These are phyloP conservation scores for Pardalotus punctatus DNA, from an alignment of 2,113 vertebrate species.

Conservation along the genomic window DNA sequence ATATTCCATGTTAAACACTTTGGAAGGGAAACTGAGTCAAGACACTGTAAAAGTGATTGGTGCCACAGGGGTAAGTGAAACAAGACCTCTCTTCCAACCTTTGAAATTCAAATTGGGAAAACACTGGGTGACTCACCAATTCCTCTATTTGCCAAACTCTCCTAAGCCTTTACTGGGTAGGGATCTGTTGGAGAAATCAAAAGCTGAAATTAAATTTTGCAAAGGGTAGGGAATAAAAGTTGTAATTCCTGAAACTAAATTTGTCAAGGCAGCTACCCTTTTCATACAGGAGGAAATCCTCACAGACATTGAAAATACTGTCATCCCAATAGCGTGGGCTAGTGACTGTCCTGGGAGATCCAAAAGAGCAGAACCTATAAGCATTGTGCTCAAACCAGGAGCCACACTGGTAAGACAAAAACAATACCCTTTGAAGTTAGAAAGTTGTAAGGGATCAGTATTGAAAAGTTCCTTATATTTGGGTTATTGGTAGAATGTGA, in stretches of 20 bases:
- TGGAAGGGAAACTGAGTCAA: neutral
- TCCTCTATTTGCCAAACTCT: neutral
- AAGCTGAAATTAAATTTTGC: neutral
- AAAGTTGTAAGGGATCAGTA: neutral
- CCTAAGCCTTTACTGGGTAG: neutral
- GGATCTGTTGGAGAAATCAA: neutral
- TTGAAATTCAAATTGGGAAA: too few relatives aligned
- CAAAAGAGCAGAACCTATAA: neutral
- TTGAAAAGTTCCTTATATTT: neutral
- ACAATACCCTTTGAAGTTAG: neutral
- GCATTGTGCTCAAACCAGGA: neutral
- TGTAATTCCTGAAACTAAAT: neutral
- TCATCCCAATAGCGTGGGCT: neutral
- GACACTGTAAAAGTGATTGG: neutral
- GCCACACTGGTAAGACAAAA: neutral
- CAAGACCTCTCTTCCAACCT: too few relatives aligned
- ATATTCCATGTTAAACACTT: neutral
- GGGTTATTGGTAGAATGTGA: neutral
- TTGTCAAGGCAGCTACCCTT: neutral
- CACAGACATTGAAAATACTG: neutral
- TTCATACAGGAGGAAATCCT: neutral
- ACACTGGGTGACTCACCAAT: too few relatives aligned
- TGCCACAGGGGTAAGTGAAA: neutral
- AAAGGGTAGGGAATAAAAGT: neutral
- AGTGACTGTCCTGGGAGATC: neutral